These are phyloP conservation scores for Drosophila leonis DNA, from an alignment of 2,888 invertebrate species.

Conservation along the genomic window DNA sequence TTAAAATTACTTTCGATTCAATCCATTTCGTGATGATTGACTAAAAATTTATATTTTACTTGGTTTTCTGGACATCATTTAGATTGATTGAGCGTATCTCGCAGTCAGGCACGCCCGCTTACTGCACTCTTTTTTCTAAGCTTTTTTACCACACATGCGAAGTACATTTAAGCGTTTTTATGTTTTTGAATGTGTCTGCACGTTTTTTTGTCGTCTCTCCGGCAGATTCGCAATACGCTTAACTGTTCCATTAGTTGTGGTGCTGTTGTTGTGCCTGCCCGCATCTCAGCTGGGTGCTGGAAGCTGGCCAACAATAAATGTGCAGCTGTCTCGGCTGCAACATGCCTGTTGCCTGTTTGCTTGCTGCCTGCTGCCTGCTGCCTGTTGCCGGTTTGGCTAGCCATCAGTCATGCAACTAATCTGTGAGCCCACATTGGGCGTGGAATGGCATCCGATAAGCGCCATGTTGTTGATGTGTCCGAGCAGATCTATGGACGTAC, in stretches of 20 bases:
- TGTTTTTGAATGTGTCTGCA: slow-evolving; percentile 4
- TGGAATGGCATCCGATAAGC: slow-evolving; percentile 49
- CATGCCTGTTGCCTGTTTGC: neutral
- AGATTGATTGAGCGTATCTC: neutral
- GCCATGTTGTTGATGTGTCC: slow-evolving; percentile 54
- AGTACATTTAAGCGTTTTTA: slow-evolving; percentile 3
- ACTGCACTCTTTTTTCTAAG: neutral
- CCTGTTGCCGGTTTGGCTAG: slow-evolving; percentile 23
- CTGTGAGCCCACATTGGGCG: slow-evolving; percentile 33
- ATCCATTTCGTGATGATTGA: too few species aligned
- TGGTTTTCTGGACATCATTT: neutral
- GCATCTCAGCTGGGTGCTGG: slow-evolving; percentile 4
- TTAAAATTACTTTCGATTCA: too few species aligned
- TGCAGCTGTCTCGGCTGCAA: slow-evolving; percentile 3
- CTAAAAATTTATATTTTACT: too few species aligned
- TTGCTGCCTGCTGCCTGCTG: neutral
- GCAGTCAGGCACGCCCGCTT: neutral
- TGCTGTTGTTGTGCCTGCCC: neutral
- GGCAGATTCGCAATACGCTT: slow-evolving; percentile 17
- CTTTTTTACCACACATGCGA: slow-evolving; percentile 1
- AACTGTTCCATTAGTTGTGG: slow-evolving; percentile 22
- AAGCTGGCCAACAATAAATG: neutral
- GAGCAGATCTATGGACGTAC: slow-evolving; percentile 44
- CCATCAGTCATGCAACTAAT: slow-evolving; percentile 59
- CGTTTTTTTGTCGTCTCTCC: neutral